These are phyloP conservation scores for Cabera pusaria DNA, from an alignment of 2,888 invertebrate genomes.

Conservation along the genomic window DNA sequence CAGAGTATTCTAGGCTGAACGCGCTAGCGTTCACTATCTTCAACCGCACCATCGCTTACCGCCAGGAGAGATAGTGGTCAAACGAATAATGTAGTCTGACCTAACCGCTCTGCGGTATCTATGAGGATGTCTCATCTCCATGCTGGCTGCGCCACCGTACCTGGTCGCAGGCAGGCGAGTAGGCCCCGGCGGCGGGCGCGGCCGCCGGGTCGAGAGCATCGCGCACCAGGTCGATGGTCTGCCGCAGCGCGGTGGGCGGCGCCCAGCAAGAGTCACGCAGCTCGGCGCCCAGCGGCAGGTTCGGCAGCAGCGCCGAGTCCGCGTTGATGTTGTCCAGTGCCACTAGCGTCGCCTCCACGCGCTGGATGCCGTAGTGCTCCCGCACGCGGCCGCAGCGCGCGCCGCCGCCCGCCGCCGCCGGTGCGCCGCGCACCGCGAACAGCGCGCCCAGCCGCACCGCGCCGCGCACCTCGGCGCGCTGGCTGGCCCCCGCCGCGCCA, in stretches of 20 bases:
- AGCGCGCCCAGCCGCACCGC: constrained; percentile 84
- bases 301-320: constrained; percentile 80
- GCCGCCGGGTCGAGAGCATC: constrained; percentile 82
- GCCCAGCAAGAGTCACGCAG: constrained; percentile 93
- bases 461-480: constrained; percentile 55
- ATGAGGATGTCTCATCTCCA: no score
- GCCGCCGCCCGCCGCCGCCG: constrained; percentile 42
- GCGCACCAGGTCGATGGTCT: constrained; percentile 89
- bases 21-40: no score
- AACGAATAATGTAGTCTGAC: no score
- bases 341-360: constrained; percentile 84
- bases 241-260: constrained; percentile 90
- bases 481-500: constrained; percentile 28
- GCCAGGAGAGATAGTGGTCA: no score
- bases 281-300: constrained; percentile 85
- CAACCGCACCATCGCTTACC: no score
- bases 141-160: no score
- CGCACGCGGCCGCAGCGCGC: constrained; percentile 71
- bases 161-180: constrained; percentile 4
- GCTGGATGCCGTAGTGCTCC: constrained; percentile 90
- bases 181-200: constrained; percentile 26
- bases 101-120: no score
- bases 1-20: no score
- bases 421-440: constrained; percentile 83
- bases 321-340: constrained; percentile 86